Conservation (phyloP, 2,797 vertebrate species). For the Anguilla anguilla region DNA sequence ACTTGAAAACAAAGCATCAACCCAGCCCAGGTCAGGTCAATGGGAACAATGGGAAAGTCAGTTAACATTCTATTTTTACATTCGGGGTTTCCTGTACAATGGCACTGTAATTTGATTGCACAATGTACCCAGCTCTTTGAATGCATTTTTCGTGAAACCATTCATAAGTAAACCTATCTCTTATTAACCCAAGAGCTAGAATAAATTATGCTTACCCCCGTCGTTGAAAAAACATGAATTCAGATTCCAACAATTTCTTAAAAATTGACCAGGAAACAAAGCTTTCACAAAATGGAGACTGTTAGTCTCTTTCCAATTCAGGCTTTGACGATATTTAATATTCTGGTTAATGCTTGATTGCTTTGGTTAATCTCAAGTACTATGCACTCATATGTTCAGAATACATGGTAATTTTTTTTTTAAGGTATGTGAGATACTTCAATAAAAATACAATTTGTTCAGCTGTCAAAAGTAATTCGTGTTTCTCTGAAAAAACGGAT, state of each 20-base stretch:
- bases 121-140: background rate
- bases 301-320: background rate
- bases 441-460: background rate
- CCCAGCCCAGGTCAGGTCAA: background rate
- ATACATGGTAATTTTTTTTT: background rate
- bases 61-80: background rate
- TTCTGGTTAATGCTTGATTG: background rate
- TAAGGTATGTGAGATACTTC: background rate
- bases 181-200: background rate
- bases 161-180: background rate
- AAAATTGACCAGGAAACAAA: background rate
- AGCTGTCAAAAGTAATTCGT: background rate
- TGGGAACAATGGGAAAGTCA: background rate
- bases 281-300: no score
- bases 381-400: background rate
- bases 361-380: background rate
- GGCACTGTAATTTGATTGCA: background rate
- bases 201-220: background rate
- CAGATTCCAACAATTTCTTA: background rate
- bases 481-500: background rate
- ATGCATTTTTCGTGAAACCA: background rate
- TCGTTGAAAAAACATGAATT: background rate
- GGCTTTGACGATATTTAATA: background rate
- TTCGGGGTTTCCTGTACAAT: background rate
- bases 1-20: background rate